A percentile compares a stretch with the other conserved stretches of the same genome.
These are phyloP conservation scores for Hephaestus fuliginosus DNA, from an alignment of 2,797 vertebrate species.

Conservation along the genomic window DNA sequence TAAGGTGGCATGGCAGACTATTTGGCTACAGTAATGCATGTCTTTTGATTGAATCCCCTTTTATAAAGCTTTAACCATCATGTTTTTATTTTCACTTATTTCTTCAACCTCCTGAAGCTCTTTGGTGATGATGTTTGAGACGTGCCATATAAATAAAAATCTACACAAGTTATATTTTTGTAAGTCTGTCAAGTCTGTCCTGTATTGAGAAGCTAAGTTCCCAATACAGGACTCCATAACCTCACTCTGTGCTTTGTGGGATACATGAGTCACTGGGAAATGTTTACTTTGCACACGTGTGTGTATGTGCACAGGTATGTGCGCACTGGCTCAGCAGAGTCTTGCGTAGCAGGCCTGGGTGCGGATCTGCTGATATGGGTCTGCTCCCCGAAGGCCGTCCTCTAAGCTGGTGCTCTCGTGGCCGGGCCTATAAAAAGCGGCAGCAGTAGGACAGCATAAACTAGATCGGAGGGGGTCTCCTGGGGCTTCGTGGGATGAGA, in stretches of 20 bases:
- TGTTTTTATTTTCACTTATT: neutral
- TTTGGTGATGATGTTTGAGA: neutral
- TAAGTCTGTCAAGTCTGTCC: conserved; percentile 5
- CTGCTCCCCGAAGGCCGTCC: conserved; percentile 69
- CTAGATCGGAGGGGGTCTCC: conserved; percentile 77
- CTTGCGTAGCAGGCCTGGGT: conserved; percentile 40
- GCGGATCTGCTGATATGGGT: conserved; percentile 79
- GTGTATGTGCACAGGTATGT: conserved; percentile 28
- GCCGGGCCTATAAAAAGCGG: conserved; percentile 82
- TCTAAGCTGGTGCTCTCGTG: conserved; percentile 63
- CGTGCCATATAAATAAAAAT: neutral
- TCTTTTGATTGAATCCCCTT: neutral
- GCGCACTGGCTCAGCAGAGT: conserved; percentile 31
- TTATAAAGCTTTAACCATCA: neutral
- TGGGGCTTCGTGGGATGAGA: conserved; percentile 53
- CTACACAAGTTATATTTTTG: conserved; percentile 15
- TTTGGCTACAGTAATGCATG: neutral
- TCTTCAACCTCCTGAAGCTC: neutral
- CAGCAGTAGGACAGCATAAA: conserved; percentile 79
- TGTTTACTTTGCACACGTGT: conserved; percentile 61
- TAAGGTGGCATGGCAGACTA: neutral
- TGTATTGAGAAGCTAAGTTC: conserved; percentile 9
- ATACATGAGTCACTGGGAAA: conserved; percentile 54
- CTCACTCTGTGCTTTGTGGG: conserved; percentile 5
- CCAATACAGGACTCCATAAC: neutral